Conservation (phyloP, 2,888 invertebrate genomes). For the Tachystola acroxantha region DNA sequence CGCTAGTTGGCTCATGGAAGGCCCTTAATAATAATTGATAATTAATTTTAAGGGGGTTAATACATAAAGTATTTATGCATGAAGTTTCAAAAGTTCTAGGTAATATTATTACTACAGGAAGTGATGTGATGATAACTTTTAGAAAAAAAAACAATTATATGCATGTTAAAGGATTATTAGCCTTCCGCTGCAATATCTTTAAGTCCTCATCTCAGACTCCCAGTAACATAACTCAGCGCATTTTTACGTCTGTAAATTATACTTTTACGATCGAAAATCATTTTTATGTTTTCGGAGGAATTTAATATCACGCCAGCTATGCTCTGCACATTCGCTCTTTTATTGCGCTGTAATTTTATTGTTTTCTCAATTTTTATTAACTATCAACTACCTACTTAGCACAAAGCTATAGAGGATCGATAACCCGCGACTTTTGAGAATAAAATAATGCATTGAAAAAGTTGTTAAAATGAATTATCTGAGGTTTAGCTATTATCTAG, state of each 20-base stretch:
- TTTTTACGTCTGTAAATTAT: constrained; percentile 79
- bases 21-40: no score
- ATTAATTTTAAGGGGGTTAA: no score
- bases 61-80: no score
- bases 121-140: no score
- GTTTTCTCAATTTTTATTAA: constrained; percentile 78
- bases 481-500: no score
- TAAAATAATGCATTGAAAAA: constrained; percentile 6
- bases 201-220: constrained; percentile 17
- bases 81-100: no score
- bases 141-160: no score
- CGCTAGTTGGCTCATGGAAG: no score
- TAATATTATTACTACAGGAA: no score
- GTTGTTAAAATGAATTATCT: neutral
- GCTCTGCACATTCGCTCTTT: constrained; percentile 72
- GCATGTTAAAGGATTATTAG: constrained; percentile 2
- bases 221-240: constrained; percentile 69
- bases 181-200: constrained; percentile 27
- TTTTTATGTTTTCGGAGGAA: constrained; percentile 77
- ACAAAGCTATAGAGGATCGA: constrained; percentile 45
- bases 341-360: constrained; percentile 77
- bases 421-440: constrained; percentile 38
- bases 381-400: constrained; percentile 71
- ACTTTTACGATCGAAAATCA: constrained; percentile 78
- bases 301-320: constrained; percentile 76